Base-by-base conservation (phyloP, 2,888 invertebrate genomes). In the Octonoba sinensis region DNA sequence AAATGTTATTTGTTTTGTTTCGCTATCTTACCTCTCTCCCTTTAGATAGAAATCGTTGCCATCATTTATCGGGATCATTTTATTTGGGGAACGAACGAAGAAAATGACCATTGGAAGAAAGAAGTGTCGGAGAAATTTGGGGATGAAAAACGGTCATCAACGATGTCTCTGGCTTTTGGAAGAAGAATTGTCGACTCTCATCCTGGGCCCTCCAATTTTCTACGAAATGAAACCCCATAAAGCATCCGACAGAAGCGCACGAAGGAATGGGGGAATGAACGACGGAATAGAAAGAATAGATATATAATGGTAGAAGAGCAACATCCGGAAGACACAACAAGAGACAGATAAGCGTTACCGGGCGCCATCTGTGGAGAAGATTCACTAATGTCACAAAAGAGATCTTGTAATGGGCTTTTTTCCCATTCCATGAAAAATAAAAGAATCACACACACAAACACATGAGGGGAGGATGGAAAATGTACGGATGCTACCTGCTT, bases 201-300 rank as follows among this genome's bases (percentile, higher is more conserved):
- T 77, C 77, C 57, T 18, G 54, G 57, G 65, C 49, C 70, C 67
- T 79, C 79, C 79, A 79, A 79, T 79, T 79, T 79, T 79, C 79
- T 72, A 72, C 72, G 79, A 73, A 79, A 73, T 79, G 79, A 79
- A 79, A 79, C 71, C 79, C 72, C 79, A 79, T 79, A 79, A 79
- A 79, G 79, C 79, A 79, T 79, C 73, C 66, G 71, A 65, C 71
- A 57, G 20, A 20, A 65, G 44, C 59, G 69, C 56, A 47, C 27
- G 62, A 57, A 65, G 47, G n/a, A 51, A 22, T 18, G 51, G 24
- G 36, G 59, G 67, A 60, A 24, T 27, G 18, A 59, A 49, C 22
- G 46, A 60, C 27, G 44, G 46, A 44, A 44, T 54, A 22, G 56
- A 62, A 65, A n/a, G 56, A 59, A 74, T 57, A 74, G 74, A 74